These are phyloP conservation scores for Zaprionus inermis DNA, from an alignment of 1,140 invertebrate genomes.

Conservation along the genomic window DNA sequence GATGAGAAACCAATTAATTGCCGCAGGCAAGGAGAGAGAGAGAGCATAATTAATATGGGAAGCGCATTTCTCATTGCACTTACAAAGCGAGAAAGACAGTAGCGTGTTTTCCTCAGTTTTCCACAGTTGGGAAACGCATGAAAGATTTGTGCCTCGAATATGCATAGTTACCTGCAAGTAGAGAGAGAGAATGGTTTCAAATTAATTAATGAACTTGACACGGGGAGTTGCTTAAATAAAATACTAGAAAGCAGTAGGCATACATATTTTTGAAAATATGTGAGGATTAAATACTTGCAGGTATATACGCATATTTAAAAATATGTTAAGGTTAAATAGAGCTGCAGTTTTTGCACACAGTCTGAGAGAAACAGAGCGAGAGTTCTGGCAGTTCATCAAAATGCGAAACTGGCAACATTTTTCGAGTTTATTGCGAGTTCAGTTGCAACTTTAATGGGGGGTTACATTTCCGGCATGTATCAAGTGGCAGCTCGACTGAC, in stretches of 20 bases:
- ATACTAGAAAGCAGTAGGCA: too few species aligned
- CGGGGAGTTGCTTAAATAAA: too few species aligned
- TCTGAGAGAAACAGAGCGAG: neutral
- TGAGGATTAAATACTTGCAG: too few species aligned
- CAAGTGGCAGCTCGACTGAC: slow-evolving; percentile 39
- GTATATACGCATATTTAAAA: too few species aligned
- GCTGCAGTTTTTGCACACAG: too few species aligned
- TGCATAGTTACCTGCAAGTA: slow-evolving; percentile 68
- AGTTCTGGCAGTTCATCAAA: neutral
- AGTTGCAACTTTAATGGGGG: slow-evolving; percentile 43
- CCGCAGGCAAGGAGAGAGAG: neutral
- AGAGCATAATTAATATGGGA: slow-evolving; percentile 56
- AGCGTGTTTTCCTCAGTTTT: neutral
- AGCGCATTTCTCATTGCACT: slow-evolving; percentile 22
- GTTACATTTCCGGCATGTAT: slow-evolving; percentile 31
- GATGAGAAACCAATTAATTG: slow-evolving; percentile 52
- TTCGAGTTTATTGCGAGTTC: neutral
- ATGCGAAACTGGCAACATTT: neutral
- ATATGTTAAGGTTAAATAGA: too few species aligned
- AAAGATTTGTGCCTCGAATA: neutral
- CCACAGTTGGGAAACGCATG: slow-evolving; percentile 20
- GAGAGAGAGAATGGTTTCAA: neutral
- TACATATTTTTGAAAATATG: too few species aligned
- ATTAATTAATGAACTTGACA: slow-evolving; percentile 22
- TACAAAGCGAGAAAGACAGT: slow-evolving; percentile 46